Base-by-base conservation (phyloP, 2,888 invertebrate genomes). In the Idaea aversata region DNA sequence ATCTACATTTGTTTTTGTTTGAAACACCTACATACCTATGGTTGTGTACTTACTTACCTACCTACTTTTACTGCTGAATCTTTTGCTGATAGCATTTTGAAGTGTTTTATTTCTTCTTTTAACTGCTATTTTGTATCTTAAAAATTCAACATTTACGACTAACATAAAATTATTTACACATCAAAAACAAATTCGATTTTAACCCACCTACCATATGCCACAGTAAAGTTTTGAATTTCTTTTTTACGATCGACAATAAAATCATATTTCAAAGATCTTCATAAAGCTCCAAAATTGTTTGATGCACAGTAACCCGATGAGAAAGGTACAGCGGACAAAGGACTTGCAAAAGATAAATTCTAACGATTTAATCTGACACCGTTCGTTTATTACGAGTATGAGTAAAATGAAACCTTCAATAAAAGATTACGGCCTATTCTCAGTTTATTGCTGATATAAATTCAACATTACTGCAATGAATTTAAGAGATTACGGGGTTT, bases 401-500 rank as follows among this genome's bases (percentile, higher is more conserved):
- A 79, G 82, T 83, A 82, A 84, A 85, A 81, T 77, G 83, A 80
- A 79, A 82, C 80, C 81, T 75, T 77, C 78, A 80, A 78, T 87
- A 86, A 85, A 88, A 84, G 67, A 82, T 84, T 79, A 85, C 81
- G 73, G 81, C 80, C 81, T 86, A 85, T 87, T 87, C 85, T 81
- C 77, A 67, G 78, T 86, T 88, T 86, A 88, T 76, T 76, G 78
- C 79, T 69, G 81, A 72, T 79, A 83, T 87, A 87, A 87, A 87
- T 82, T 80, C 78, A 78, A 80, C 78, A 78, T 78, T 73, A 75
- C 75, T 79, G 85, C 83, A 87, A 83, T 80, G 81, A 77, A 79
- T 88, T 88, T 87, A 86, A 81, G 84, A 78, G 75, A 79, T 81
- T 59, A 64, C 66, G 64, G 61, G 59, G 69, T 62, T 78, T 77